Percentiles rank a stretch among this genome's conserved stretches.
Conservation (phyloP, 64 coral and sea anemone genomes). For the Cladopsammia gracilis region DNA sequence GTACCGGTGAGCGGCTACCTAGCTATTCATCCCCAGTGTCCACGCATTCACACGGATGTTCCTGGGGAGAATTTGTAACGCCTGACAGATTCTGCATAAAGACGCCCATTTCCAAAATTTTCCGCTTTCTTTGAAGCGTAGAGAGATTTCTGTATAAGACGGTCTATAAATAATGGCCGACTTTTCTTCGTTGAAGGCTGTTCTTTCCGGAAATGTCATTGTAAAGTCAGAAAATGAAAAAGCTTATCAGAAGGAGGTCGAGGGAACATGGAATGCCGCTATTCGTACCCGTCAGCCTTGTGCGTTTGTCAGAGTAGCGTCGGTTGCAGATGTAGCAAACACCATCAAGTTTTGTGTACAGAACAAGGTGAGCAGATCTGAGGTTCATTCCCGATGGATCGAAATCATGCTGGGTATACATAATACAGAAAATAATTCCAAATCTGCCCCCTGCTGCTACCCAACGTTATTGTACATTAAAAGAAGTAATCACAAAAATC, state of each 20-base stretch:
- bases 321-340: constrained; percentile 34
- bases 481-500: too few species aligned
- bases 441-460: too few species aligned
- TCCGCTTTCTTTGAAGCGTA: background rate
- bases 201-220: constrained; percentile 42
- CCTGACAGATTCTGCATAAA: background rate
- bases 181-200: constrained; percentile 23
- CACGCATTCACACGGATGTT: too few species aligned
- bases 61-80: background rate
- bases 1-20: background rate
- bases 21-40: background rate
- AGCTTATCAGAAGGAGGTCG: constrained; percentile 31
- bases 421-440: too few species aligned
- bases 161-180: background rate
- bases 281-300: constrained; percentile 3
- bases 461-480: too few species aligned
- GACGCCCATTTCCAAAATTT: background rate
- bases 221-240: constrained; percentile 12
- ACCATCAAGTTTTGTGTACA: constrained; percentile 62
- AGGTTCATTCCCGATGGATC: background rate
- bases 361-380: constrained; percentile 39
- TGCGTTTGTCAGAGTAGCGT: constrained; percentile 46
- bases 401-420: background rate
- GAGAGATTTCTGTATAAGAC: background rate
- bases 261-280: constrained; percentile 55